phyloP scores from a whole-genome alignment of 2,888 invertebrate species.

The Hetaerina titia region DNA sequence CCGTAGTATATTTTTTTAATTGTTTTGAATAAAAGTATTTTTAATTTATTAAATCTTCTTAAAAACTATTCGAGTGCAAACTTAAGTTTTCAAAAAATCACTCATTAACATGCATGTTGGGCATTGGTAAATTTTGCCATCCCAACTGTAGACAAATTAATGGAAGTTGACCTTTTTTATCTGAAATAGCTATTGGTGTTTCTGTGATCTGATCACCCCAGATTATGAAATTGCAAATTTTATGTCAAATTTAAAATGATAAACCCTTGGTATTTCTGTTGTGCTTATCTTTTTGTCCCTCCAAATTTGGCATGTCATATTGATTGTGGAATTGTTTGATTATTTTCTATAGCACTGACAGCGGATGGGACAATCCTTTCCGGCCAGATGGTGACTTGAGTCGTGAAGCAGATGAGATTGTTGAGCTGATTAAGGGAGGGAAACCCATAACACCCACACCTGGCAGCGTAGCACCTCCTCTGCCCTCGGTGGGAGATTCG shows the following conservation, averaged over 20 bases:
- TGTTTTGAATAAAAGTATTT: too few species aligned
- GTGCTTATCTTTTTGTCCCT: background rate
- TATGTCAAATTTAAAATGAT: too few species aligned
- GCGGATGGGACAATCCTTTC: conserved; percentile 98
- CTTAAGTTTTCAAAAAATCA: too few species aligned
- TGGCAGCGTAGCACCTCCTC: conserved; percentile 79
- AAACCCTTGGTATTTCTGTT: background rate
- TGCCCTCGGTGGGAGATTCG: conserved; percentile 77
- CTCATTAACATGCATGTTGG: too few species aligned
- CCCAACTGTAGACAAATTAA: too few species aligned
- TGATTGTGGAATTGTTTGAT: conserved; percentile 73
- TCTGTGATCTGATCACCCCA: too few species aligned
- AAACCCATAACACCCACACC: conserved; percentile 90
- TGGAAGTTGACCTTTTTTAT: too few species aligned
- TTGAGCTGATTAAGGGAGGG: conserved; percentile 94
- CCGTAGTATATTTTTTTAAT: too few species aligned
- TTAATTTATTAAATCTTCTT: too few species aligned
- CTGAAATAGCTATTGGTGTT: too few species aligned
- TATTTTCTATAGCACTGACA: conserved; percentile 87
- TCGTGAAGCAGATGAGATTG: conserved; percentile 96
- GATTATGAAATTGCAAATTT: background rate
- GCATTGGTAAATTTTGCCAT: too few species aligned
- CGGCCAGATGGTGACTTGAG: conserved; percentile 97
- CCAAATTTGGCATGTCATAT: background rate
- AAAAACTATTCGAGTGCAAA: too few species aligned